phyloP scores from a whole-genome alignment of 2,113 vertebrate genomes.

The Spizaetus ornatus region DNA sequence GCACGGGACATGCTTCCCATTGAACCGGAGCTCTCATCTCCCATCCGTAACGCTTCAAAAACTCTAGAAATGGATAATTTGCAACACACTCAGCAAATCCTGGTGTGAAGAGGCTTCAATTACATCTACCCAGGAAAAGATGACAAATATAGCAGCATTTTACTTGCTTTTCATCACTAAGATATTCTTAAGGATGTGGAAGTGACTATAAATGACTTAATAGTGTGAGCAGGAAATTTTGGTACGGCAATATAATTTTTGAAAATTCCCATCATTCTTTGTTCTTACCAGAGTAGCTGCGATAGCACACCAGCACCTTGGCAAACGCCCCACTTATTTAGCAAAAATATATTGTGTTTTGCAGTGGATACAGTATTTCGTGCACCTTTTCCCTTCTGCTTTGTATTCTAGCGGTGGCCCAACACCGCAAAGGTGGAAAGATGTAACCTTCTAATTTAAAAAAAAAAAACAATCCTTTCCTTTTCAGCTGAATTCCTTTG shows the following conservation, averaged over 20 bases:
- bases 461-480: not conserved
- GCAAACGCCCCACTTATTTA: not conserved
- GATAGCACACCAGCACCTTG: no score
- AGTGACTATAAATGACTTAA: not conserved
- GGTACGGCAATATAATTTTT: fast-evolving
- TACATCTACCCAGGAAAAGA: not conserved
- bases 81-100: fast-evolving
- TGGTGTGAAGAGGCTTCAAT: not conserved
- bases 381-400: not conserved
- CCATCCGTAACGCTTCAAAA: fast-evolving
- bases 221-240: not conserved
- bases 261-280: fast-evolving
- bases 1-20: fast-evolving
- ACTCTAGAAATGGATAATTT: fast-evolving
- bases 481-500: not conserved
- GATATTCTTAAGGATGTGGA: not conserved
- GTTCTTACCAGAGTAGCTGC: not conserved
- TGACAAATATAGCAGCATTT: not conserved
- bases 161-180: not conserved
- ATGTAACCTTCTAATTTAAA: not conserved
- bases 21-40: fast-evolving
- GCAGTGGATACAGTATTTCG: fast-evolving
- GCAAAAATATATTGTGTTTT: fast-evolving
- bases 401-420: fast-evolving
- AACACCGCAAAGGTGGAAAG: no score